Percentiles rank a stretch among this genome's conserved stretches.
These are phyloP conservation scores for Lepus oiostolus DNA, from an alignment of 2,797 vertebrate genomes.

Conservation along the genomic window DNA sequence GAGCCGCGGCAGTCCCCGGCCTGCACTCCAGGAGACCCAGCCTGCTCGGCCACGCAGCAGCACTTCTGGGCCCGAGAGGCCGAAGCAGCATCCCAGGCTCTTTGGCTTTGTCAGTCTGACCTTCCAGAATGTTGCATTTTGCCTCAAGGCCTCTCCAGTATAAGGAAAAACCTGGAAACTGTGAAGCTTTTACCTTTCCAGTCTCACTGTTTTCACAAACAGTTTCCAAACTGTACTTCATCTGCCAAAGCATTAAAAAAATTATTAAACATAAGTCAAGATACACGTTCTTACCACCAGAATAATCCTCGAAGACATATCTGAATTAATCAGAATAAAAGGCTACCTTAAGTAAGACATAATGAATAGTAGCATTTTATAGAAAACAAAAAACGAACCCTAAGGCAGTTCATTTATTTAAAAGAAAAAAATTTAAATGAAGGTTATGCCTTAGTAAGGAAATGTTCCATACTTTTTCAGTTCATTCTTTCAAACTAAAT, in stretches of 20 bases:
- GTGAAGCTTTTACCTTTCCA: constrained; percentile 76
- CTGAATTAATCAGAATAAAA: constrained; percentile 88
- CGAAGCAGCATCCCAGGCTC: constrained; percentile 30
- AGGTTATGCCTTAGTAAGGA: constrained; percentile 78
- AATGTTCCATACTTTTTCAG: constrained; percentile 74
- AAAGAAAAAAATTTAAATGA: constrained; percentile 53
- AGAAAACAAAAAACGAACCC: constrained; percentile 48
- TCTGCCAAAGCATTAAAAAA: constrained; percentile 83
- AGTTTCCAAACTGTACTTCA: constrained; percentile 79
- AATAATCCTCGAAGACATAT: constrained; percentile 83
- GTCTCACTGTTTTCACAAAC: constrained; percentile 78
- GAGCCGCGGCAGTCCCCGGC: constrained; percentile 73
- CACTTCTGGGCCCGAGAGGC: constrained; percentile 63
- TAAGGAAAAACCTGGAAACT: constrained; percentile 80
- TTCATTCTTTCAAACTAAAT: constrained; percentile 82
- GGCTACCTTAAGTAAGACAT: constrained; percentile 82
- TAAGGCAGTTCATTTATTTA: constrained; percentile 48
- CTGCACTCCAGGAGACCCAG: constrained; percentile 66
- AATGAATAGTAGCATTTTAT: constrained; percentile 84
- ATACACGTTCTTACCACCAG: constrained; percentile 82
- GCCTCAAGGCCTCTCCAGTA: constrained; percentile 72
- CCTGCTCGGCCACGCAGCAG: constrained; percentile 60
- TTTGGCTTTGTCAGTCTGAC: constrained; percentile 59
- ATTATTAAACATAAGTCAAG: constrained; percentile 81
- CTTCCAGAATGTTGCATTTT: constrained; percentile 79